Evolutionary conservation across 2,113 vertebrate species (phyloP).

Genomic region (Athene noctua): DNA sequence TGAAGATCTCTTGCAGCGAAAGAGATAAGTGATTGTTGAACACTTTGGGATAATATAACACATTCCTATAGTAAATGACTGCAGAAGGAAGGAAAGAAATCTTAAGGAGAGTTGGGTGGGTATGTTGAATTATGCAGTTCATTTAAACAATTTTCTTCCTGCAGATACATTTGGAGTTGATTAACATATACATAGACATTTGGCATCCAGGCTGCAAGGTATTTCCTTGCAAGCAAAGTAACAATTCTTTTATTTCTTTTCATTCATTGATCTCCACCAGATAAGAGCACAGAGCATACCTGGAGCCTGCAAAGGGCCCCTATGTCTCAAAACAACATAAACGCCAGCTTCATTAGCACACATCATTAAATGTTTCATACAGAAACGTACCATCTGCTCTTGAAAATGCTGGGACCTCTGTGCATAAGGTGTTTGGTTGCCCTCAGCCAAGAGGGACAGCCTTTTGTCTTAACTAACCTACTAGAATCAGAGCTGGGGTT

Average conservation of each 20-base stretch:
- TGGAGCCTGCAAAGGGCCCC: background rate
- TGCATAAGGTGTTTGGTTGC: background rate
- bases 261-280: background rate
- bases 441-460: background rate
- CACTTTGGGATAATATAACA: background rate
- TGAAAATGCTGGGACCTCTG: background rate
- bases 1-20: background rate
- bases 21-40: background rate
- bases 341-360: constrained; percentile 4
- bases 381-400: background rate
- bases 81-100: background rate
- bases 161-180: constrained; percentile 28
- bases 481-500: background rate
- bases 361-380: constrained; percentile 7
- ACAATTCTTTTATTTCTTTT: constrained; percentile 30
- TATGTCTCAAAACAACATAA: background rate
- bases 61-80: background rate
- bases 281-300: background rate
- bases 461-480: background rate
- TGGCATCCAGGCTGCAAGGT: background rate
- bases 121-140: background rate
- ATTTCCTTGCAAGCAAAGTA: constrained; percentile 29
- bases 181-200: background rate
- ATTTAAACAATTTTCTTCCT: constrained; percentile 6
- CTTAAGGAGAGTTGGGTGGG: background rate